Percentiles rank a stretch among this genome's conserved stretches.
These are phyloP conservation scores for Pogonomyrmex barbatus DNA, from an alignment of 1,140 invertebrate species.

Conservation along the genomic window DNA sequence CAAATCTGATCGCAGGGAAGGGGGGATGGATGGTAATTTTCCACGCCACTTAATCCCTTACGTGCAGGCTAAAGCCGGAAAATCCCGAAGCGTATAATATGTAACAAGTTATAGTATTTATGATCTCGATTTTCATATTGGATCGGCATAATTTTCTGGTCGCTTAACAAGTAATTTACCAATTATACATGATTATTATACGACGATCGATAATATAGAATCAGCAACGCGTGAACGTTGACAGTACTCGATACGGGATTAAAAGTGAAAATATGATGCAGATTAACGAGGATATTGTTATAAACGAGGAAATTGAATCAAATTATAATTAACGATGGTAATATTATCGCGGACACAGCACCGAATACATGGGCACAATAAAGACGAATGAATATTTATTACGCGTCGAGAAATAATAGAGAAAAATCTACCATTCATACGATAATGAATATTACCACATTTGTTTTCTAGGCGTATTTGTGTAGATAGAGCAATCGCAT, in stretches of 20 bases:
- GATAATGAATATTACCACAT: conserved; percentile 57
- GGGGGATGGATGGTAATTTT: conserved; percentile 24
- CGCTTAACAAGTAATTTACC: conserved; percentile 63
- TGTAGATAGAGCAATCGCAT: conserved; percentile 7
- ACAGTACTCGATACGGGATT: conserved; percentile 61
- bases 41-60: conserved; percentile 63
- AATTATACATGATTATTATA: conserved; percentile 62
- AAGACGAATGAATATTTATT: conserved; percentile 65
- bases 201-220: conserved; percentile 52
- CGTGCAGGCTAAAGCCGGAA: conserved; percentile 43
- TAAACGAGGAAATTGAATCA: conserved; percentile 62
- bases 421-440: conserved; percentile 61
- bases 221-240: conserved; percentile 60
- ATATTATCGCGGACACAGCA: conserved; percentile 57
- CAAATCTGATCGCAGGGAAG: conserved; percentile 37
- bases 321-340: conserved; percentile 66
- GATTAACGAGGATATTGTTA: conserved; percentile 64
- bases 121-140: conserved; percentile 59
- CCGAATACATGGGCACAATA: conserved; percentile 59
- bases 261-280: conserved; percentile 64
- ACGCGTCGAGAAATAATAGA: conserved; percentile 58
- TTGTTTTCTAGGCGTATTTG: conserved; percentile 51
- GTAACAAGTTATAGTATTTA: conserved; percentile 56
- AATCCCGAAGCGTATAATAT: conserved; percentile 56
- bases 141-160: conserved; percentile 65